Base-by-base conservation (phyloP, 2,888 invertebrate species). In the Dicycla oo region DNA sequence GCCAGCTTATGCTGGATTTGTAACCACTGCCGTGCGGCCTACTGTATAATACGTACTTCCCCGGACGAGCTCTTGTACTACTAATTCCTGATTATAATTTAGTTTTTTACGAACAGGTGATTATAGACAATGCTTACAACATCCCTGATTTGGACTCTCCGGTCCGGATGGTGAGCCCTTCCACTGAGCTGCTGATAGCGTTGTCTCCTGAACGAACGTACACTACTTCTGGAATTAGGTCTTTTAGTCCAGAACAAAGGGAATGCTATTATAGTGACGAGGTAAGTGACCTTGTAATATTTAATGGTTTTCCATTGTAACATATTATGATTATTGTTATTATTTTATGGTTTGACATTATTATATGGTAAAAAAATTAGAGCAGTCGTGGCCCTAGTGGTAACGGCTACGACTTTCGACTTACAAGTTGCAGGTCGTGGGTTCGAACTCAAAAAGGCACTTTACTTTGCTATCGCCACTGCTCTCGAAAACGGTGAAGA, bases 181-280 rank as follows among this genome's bases (percentile, higher is more conserved):
- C 95, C 0, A 95, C 96, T 0, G 97, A 97, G 86, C 95, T 97
- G 40, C 96, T 97, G 73, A 95, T 98, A 8, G 97, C 97, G 0
- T 88, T 98, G 10, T 95, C 96, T 26, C 97, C 98, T 0, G 96
- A 97, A 71, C 93, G 96, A n/a, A 97, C 97, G 0, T 97, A 97
- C 84, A 95, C 97, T 0, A 97, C 97, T 0, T 69, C 91, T 0
- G 96, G 96, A 3, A 94, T 97, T 0, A 93, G 92, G 47, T 80
- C 91, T 0, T 95, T 97, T 81, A 87, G 91, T 0, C 88, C 96
- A 0, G 83, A 91, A 0, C 88, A 94, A 57, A 92, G 98, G 18
- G 94, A 96, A 57, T 98, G 98, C 83, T 93, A 97, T 69, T 97
- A 97, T 84, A 87, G 91, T 10, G 91, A 97, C 63, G 97, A 98